Evolutionary conservation across 2,888 invertebrate species (phyloP), one percentile per base, ranked within the genome.

Genomic region (Strigamia transsilvanica): DNA sequence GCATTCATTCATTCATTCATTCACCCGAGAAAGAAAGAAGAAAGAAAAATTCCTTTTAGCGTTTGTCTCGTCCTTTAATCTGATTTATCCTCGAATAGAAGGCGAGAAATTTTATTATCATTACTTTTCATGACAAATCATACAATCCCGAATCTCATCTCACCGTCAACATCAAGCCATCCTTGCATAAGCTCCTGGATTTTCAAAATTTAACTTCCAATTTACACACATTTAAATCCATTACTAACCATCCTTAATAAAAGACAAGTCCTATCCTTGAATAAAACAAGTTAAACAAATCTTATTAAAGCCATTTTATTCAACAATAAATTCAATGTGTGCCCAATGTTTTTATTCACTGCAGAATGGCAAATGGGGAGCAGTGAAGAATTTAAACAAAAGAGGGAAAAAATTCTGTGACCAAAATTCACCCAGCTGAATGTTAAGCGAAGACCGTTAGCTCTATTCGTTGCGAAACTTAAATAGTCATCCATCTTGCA

Each of bases 101-200:
- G 73, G 73, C 73, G 27, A n/a, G 32, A 32, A 73, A 32, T 73
- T 23, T 73, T 27, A 73, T 73, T 73, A 73, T 73, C 73, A 73
- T 73, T 73, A 73, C 73, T 73, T 73, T 27, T 73, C 73, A 15
- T 73, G 73, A 73, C 73, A 73, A 73, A 73, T 73, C 73, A 73
- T 27, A 27, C 73, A 32, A 73, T 32, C 27, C 13, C 10, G 32
- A 12, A 73, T 32, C 27, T 27, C 32, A 12, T 73, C 32, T 27
- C 27, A 3, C 9, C 73, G 12, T 23, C 73, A 51, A 51, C 51
- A 18, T 51, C 18, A 73, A 73, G 21, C 73, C 32, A 73, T 32
- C 73, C 27, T 10, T 73, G 0, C 4, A 27, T 32, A 73, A 73
- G 73, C 32, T 73, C n/a, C 32, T 73, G 73, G 27, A 73, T 23